Evolutionary conservation across 2,888 invertebrate genomes (phyloP).

Genomic region (Lutraria lutraria): DNA sequence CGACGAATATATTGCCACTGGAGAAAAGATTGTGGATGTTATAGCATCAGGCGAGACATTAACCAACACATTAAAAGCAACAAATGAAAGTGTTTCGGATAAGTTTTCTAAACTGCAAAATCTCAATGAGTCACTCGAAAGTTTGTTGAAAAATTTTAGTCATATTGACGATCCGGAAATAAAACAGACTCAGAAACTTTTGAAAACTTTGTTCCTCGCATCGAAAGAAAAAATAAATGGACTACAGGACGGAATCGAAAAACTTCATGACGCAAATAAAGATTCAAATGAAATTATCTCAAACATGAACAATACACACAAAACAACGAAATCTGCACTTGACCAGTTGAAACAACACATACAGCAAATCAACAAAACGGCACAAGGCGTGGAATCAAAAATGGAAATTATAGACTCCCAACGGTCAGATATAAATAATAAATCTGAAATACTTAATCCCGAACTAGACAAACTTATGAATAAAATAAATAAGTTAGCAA

Average conservation of each 20-base stretch:
- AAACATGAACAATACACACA: slow-evolving; percentile 44
- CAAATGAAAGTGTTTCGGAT: slow-evolving; percentile 26
- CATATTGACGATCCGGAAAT: slow-evolving; percentile 56
- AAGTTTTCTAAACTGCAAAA: slow-evolving; percentile 12
- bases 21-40: slow-evolving; percentile 18
- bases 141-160: slow-evolving; percentile 41
- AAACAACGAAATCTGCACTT: slow-evolving; percentile 41
- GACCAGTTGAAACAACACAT: slow-evolving; percentile 52
- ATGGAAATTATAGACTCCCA: slow-evolving; percentile 22
- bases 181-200: slow-evolving; percentile 32
- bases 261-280: slow-evolving; percentile 15
- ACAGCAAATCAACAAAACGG: slow-evolving; percentile 16
- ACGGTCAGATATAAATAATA: slow-evolving; percentile 27
- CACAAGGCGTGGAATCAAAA: slow-evolving; percentile 21
- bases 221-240: slow-evolving; percentile 31
- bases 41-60: slow-evolving; percentile 2
- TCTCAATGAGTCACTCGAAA: slow-evolving; percentile 40
- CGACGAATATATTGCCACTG: slow-evolving; percentile 27
- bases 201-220: slow-evolving; percentile 40
- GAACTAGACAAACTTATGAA: slow-evolving; percentile 39
- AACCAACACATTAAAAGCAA: background rate
- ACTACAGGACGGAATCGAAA: slow-evolving; percentile 18
- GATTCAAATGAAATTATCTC: background rate
- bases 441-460: slow-evolving; percentile 31
- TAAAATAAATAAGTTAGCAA: slow-evolving; percentile 36